Percentiles rank a stretch among this genome's conserved stretches.
phyloP scores from a whole-genome alignment of 2,797 vertebrate genomes.

The Sus cebifrons region DNA sequence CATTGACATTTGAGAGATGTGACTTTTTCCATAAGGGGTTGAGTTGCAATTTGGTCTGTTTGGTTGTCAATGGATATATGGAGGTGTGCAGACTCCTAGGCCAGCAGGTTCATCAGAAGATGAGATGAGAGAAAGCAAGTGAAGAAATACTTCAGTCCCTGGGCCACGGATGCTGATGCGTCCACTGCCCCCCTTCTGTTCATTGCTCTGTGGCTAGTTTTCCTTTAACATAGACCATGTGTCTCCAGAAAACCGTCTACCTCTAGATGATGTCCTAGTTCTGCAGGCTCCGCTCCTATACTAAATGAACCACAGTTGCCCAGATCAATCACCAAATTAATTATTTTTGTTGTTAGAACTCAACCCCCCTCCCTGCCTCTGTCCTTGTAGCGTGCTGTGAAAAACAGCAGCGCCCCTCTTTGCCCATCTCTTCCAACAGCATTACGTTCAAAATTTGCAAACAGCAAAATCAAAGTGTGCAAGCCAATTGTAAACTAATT shows the following conservation, averaged over 20 bases:
- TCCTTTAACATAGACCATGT: fast-evolving
- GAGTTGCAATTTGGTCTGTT: background rate
- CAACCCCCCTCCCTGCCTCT: background rate
- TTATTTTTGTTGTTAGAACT: background rate
- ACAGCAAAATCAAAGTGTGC: background rate
- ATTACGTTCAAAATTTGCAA: background rate
- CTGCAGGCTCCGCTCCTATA: background rate
- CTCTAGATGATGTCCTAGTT: background rate
- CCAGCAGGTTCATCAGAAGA: background rate
- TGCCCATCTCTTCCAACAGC: background rate
- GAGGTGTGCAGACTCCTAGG: background rate
- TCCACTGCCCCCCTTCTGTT: fast-evolving
- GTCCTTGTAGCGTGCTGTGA: background rate
- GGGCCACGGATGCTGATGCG: fast-evolving
- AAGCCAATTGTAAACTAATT: no score
- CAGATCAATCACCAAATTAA: background rate
- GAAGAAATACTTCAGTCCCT: fast-evolving
- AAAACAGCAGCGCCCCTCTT: background rate
- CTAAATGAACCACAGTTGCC: background rate
- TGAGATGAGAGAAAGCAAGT: background rate
- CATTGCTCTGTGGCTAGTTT: fast-evolving
- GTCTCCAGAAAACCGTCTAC: background rate
- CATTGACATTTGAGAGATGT: background rate
- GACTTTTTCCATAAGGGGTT: background rate
- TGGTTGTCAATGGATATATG: background rate